Conservation (phyloP, 2,888 invertebrate genomes). For the Dione vanillae region DNA sequence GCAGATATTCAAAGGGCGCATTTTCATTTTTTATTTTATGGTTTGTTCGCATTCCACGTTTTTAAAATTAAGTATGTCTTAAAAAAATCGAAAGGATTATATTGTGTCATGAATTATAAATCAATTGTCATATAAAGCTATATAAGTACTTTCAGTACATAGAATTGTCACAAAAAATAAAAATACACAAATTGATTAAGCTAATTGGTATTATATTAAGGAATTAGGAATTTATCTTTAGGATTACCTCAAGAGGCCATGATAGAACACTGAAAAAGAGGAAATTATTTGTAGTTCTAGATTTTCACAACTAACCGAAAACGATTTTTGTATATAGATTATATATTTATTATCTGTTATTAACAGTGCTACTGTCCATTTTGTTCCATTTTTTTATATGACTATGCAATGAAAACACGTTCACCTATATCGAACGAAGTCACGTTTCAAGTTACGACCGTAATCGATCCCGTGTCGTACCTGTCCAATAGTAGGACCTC, state of each 20-base stretch:
- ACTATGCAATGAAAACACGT: conserved; percentile 31
- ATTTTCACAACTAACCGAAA: too few relatives aligned
- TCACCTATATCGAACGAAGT: conserved; percentile 52
- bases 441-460: conserved; percentile 69
- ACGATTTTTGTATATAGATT: neutral
- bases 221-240: too few relatives aligned
- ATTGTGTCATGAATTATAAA: too few relatives aligned
- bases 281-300: neutral
- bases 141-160: too few relatives aligned
- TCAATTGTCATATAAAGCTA: too few relatives aligned
- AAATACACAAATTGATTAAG: too few relatives aligned
- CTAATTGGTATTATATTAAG: too few relatives aligned
- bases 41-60: conserved; percentile 33
- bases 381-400: conserved; percentile 18
- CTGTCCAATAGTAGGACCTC: conserved; percentile 46
- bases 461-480: conserved; percentile 61
- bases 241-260: neutral
- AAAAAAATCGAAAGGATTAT: neutral
- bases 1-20: conserved; percentile 65
- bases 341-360: conserved; percentile 1
- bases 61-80: neutral
- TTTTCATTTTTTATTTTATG: conserved; percentile 46
- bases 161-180: too few relatives aligned
- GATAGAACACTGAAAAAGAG: neutral
- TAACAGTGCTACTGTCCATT: neutral